phyloP scores from a whole-genome alignment of 2,888 invertebrate species.

The Arrhopalites spinosus region DNA sequence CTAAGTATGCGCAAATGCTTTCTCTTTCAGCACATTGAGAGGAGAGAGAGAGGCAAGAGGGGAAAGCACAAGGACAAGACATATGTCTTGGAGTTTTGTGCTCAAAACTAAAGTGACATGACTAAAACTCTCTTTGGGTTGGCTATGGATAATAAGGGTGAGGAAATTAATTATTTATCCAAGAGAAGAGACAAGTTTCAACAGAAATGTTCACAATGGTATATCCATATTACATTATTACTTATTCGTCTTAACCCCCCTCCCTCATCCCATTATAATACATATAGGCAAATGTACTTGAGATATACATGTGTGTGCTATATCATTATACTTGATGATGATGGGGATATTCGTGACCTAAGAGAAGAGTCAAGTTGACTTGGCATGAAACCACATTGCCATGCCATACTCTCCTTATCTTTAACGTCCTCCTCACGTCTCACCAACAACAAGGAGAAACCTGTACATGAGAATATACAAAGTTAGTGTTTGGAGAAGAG shows the following conservation, averaged over 20 bases:
- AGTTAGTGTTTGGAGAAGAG: no score
- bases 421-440: no score
- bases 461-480: no score
- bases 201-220: slow-evolving; percentile 2
- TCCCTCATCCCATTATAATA: not conserved
- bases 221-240: not conserved
- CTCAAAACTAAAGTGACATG: no score
- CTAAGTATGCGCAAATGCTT: not conserved
- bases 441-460: no score
- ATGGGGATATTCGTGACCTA: slow-evolving; percentile 3
- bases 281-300: no score
- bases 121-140: not conserved
- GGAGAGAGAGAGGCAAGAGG: no score
- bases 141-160: slow-evolving; percentile 5
- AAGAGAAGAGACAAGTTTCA: slow-evolving; percentile 17
- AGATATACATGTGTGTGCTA: no score
- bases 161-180: slow-evolving; percentile 29
- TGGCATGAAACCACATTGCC: slow-evolving; percentile 2
- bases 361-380: not conserved
- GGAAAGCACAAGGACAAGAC: no score
- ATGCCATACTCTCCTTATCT: not conserved
- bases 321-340: not conserved
- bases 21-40: no score
- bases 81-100: not conserved
- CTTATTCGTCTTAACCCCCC: no score